Percentiles rank a stretch among this genome's conserved stretches.
Conservation (phyloP, 2,113 vertebrate genomes). For the Ammodytes marinus region DNA sequence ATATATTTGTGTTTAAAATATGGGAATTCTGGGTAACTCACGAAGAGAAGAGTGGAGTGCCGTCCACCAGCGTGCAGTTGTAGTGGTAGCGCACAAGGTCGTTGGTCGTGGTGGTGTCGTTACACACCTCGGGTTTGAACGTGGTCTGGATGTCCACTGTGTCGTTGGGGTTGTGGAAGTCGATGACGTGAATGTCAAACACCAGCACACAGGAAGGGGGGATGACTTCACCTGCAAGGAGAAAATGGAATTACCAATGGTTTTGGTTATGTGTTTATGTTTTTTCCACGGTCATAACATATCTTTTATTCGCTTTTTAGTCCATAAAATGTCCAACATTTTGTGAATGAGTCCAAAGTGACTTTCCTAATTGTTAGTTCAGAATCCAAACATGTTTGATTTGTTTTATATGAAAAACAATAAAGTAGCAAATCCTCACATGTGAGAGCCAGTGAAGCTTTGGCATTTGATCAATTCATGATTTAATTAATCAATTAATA, state of each 20-base stretch:
- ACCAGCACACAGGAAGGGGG: constrained; percentile 92
- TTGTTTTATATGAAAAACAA: too few relatives aligned
- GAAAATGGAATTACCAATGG: background rate
- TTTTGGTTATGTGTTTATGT: background rate
- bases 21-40: constrained; percentile 75
- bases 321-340: background rate
- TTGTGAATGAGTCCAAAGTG: background rate
- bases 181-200: constrained; percentile 92
- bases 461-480: background rate
- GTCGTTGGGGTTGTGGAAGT: constrained; percentile 96
- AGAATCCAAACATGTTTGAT: too few relatives aligned
- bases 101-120: constrained; percentile 82
- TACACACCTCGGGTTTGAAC: constrained; percentile 87
- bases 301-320: background rate
- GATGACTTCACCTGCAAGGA: constrained; percentile 88
- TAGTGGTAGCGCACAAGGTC: constrained; percentile 94
- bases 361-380: too few relatives aligned
- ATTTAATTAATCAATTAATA: too few relatives aligned
- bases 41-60: constrained; percentile 95
- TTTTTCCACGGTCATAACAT: background rate
- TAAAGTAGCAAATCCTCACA: background rate
- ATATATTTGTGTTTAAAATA: accelerated
- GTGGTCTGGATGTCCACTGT: constrained; percentile 83
- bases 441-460: background rate
- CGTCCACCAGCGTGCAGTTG: constrained; percentile 95